Evolutionary conservation across 1,140 invertebrate species (phyloP), one percentile per base, ranked within the genome.

Genomic region (Belonocnema kinseyi): DNA sequence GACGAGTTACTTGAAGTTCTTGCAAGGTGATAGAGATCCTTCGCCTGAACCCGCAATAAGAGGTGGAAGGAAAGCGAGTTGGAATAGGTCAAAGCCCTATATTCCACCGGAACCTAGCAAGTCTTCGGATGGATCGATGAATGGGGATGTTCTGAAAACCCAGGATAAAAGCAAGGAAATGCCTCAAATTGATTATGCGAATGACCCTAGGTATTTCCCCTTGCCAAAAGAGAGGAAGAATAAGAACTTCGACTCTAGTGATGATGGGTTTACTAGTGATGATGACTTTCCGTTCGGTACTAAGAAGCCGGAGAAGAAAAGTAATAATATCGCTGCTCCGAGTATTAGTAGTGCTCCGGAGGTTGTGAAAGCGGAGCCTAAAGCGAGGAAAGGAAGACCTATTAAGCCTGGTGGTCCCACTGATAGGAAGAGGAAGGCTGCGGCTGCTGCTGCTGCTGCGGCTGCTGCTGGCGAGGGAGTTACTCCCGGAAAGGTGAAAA

Each of bases 1-100:
- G 95, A 95, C 94, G 82, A 96, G 95, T 89, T 97, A 96, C 91
- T 91, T 96, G 54, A 96, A 96, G 87, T 97, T 96, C 90, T 91
- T 97, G 82, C 95, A 96, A 92, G 96, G 96, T 71, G 95, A 96
- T 85, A 93, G 94, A 46, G 95, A 96, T 74, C 94, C 94, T 51
- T 96, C 95, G 82, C 95, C 95, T n/a, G 95, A 95, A 50, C 94
- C 95, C 14, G 91, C 92, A 66, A 92, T 92, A 80, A 91, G 94
- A 83, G 93, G 94, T 78, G 93, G 93, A 11, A 92, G 94, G 76
- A 95, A 95, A 85, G 92, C 94, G 19, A 92, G 93, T 0, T 95
- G 94, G 94, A 93, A 92, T 46, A 92, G 93, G 85, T 92, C 92
- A 19, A 89, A 88, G 50, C 83, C 88, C 2, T 92, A 91, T 72